Evolutionary conservation across 2,888 invertebrate genomes (phyloP).

Genomic region (Serripes groenlandicus): DNA sequence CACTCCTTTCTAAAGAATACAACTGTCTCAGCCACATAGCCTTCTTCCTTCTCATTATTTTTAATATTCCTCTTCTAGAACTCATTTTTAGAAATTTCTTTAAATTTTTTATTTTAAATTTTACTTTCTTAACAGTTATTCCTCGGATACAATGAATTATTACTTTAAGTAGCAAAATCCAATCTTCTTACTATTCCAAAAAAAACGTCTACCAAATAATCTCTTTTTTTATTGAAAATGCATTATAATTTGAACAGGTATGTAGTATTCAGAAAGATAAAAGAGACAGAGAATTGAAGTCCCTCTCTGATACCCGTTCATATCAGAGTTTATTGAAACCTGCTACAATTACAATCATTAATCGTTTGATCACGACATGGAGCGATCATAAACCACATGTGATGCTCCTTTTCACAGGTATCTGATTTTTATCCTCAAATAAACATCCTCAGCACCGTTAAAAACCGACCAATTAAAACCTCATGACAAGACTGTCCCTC

Average conservation of each 20-base stretch:
- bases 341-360: conserved; percentile 7
- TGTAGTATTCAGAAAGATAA: too few relatives aligned
- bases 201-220: too few relatives aligned
- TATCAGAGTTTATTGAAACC: not conserved
- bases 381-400: conserved; percentile 36
- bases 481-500: conserved; percentile 12
- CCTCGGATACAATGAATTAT: too few relatives aligned
- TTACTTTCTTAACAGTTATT: too few relatives aligned
- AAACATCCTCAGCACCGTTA: conserved; percentile 20
- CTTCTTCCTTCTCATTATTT: conserved; percentile 3
- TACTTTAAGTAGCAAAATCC: too few relatives aligned
- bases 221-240: too few relatives aligned
- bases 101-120: too few relatives aligned
- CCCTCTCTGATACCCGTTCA: not conserved
- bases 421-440: conserved; percentile 37
- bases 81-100: conserved; percentile 16
- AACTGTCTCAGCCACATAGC: conserved; percentile 8
- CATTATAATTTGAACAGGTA: too few relatives aligned
- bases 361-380: conserved; percentile 4
- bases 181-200: too few relatives aligned
- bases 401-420: conserved; percentile 46
- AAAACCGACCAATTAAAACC: conserved; percentile 28
- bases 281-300: not conserved
- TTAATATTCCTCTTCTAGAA: conserved; percentile 14
- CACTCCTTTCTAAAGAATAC: not conserved